Base-by-base conservation (phyloP, 2,113 vertebrate species). In the Ceyx margarethae region DNA sequence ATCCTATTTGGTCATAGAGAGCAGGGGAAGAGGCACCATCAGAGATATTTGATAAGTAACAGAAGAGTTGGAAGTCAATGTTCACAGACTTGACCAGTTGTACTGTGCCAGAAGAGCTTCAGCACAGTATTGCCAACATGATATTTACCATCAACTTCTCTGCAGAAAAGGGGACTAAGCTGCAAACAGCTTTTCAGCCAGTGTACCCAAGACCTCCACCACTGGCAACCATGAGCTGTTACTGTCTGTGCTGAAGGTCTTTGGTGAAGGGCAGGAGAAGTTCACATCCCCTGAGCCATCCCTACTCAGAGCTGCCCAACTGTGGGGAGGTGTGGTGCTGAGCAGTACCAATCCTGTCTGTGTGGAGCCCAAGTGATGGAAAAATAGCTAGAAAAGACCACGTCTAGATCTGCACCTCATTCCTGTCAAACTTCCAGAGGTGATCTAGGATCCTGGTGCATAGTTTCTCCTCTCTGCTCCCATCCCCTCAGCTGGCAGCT, bases 221-320 rank as follows among this genome's bases (percentile, higher is more conserved):
- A 12, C 33, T 67, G 60, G 72, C 53, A 61, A 23, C n/a, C 51
- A 9, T 2, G 23, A 81, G 65, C 51, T 66, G 25, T 23, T 62
- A 11, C 9, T 62, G 40, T 22, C 60, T 5, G 53, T 25, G 31
- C 12, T 29, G 56, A 33, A 15, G 2, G 2, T 3, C 58, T 15
- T 4, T 12, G 45, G 48, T 35, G 15, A 3, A 64, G 53, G 79
- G 67, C 54, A 68, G 42, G 42, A 54, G 15, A 10, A 72, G 45
- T 29, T 60, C 37, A 12, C 17, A 2, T 12, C 15, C 21, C 64
- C 64, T 12, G 42, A 11, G 31, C 31, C 50, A 50, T 50, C 48
- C 22, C 48, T 50, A 0, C 25, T 23, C 37, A 28, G 37, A 0
- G 9, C 19, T 14, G 0, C 20, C 46, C 37, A 54, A 67, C 1